Percentiles rank a stretch among this genome's conserved stretches.
Evolutionary conservation across 2,113 vertebrate species (phyloP).

Genomic region (Oxygymnocypris stewartii): DNA sequence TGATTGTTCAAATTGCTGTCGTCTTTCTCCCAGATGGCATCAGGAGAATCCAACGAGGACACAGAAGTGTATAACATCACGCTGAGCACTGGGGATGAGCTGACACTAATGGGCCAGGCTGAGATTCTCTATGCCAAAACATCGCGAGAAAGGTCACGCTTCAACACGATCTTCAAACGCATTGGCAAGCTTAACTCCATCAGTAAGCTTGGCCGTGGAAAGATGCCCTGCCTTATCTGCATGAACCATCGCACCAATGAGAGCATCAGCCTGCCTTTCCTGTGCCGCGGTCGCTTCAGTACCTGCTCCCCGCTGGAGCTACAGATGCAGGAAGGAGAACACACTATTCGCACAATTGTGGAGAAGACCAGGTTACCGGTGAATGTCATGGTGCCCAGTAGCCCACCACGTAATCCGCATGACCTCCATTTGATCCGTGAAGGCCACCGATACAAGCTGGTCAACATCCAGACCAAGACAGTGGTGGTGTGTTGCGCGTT

Average conservation of each 20-base stretch:
- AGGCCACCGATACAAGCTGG: conserved; percentile 96
- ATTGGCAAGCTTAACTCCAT: conserved; percentile 96
- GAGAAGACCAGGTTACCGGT: conserved; percentile 95
- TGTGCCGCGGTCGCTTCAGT: conserved; percentile 96
- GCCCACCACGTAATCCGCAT: conserved; percentile 90
- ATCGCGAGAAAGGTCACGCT: conserved; percentile 91
- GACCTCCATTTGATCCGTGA: conserved; percentile 96
- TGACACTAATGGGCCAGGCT: conserved; percentile 98
- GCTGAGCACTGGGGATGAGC: conserved; percentile 91
- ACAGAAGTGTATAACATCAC: conserved; percentile 98
- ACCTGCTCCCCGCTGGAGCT: conserved; percentile 94
- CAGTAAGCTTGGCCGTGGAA: conserved; percentile 89
- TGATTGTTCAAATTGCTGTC: not conserved
- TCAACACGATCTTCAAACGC: conserved; percentile 97
- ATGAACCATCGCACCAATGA: conserved; percentile 99
- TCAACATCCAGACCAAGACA: conserved; percentile 96
- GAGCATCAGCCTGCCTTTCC: conserved; percentile 97
- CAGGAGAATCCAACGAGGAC: conserved; percentile 96
- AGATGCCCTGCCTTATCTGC: conserved; percentile 98
- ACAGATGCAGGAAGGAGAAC: conserved; percentile 98
- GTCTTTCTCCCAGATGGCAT: conserved; percentile 83
- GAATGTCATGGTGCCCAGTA: conserved; percentile 89
- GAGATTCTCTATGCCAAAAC: conserved; percentile 98
- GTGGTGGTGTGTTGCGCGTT: conserved; percentile 93
- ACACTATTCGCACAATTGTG: conserved; percentile 95